A percentile compares a stretch with the other conserved stretches of the same genome.
phyloP scores from a whole-genome alignment of 37 sponge, comb jelly and placozoan species.

The Theonella swinhoei region DNA sequence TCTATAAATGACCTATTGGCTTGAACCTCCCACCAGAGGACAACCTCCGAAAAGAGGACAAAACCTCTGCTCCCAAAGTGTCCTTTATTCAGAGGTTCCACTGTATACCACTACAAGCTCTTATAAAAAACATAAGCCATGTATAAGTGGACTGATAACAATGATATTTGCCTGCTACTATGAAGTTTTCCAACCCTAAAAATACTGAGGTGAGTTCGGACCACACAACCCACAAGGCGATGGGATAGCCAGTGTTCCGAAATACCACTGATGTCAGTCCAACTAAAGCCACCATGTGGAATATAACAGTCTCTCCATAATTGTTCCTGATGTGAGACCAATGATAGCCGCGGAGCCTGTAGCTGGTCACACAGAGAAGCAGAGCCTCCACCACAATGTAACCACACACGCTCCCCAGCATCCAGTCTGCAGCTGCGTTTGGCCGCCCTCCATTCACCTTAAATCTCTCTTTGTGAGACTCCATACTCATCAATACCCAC shows the following conservation, averaged over 20 bases:
- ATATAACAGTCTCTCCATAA: not conserved
- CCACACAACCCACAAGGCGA: conserved; percentile 51
- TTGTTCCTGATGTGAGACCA: not conserved
- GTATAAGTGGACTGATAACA: not conserved
- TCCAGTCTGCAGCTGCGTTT: not conserved
- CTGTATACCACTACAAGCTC: too few species aligned
- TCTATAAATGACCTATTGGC: too few species aligned
- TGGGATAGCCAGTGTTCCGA: conserved; percentile 17
- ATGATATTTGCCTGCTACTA: not conserved
- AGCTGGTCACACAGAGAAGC: not conserved
- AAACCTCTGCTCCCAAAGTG: too few species aligned
- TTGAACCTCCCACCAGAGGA: too few species aligned
- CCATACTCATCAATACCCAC: not conserved
- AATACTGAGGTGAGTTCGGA: conserved; percentile 39
- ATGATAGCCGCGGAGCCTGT: not conserved
- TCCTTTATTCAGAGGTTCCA: too few species aligned
- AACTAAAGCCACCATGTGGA: conserved; percentile 20
- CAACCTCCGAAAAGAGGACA: too few species aligned
- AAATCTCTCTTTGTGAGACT: not conserved
- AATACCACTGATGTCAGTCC: conserved; percentile 27
- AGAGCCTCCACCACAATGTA: conserved; percentile 25
- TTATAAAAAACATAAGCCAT: not conserved
- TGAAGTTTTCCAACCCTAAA: conserved; percentile 3
- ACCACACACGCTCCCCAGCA: conserved; percentile 36
- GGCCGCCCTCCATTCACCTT: not conserved